Evolutionary conservation across 1,140 invertebrate genomes (phyloP).

Genomic region (Gonatopus flavifemur): DNA sequence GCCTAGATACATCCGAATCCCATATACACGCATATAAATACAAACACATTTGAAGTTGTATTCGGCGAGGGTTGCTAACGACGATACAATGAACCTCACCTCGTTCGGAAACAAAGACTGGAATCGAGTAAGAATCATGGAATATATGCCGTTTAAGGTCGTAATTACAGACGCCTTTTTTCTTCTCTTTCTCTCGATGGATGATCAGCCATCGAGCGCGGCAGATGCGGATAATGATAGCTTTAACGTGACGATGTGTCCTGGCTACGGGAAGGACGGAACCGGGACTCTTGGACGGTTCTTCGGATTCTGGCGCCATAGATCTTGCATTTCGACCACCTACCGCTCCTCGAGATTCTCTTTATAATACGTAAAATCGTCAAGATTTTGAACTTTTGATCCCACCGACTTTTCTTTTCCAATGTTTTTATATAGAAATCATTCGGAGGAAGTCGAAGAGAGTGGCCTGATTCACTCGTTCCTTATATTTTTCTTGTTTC

Average conservation of each 20-base stretch:
- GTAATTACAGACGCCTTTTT: constrained; percentile 36
- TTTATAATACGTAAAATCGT: too few species aligned
- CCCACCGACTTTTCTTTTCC: not conserved
- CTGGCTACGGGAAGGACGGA: constrained; percentile 18
- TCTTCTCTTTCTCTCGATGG: constrained; percentile 26
- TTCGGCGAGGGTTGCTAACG: constrained; percentile 27
- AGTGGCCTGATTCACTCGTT: too few species aligned
- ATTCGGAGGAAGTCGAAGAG: too few species aligned
- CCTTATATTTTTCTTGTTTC: too few species aligned
- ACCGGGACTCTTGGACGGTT: too few species aligned
- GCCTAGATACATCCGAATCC: too few species aligned
- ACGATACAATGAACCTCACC: constrained; percentile 36
- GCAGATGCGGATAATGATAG: constrained; percentile 50
- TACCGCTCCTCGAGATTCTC: too few species aligned
- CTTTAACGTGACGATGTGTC: constrained; percentile 41
- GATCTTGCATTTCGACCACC: constrained; percentile 20
- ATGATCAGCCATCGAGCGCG: constrained; percentile 28
- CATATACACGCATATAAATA: too few species aligned
- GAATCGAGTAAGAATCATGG: constrained; percentile 36
- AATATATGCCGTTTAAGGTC: constrained; percentile 39
- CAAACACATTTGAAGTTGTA: too few species aligned
- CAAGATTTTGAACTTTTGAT: constrained; percentile 11
- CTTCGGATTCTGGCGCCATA: constrained; percentile 29
- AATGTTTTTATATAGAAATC: too few species aligned
- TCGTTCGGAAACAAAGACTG: constrained; percentile 33